Evolutionary conservation across 2,113 vertebrate species (phyloP).

Genomic region (Cyanoderma ruficeps): DNA sequence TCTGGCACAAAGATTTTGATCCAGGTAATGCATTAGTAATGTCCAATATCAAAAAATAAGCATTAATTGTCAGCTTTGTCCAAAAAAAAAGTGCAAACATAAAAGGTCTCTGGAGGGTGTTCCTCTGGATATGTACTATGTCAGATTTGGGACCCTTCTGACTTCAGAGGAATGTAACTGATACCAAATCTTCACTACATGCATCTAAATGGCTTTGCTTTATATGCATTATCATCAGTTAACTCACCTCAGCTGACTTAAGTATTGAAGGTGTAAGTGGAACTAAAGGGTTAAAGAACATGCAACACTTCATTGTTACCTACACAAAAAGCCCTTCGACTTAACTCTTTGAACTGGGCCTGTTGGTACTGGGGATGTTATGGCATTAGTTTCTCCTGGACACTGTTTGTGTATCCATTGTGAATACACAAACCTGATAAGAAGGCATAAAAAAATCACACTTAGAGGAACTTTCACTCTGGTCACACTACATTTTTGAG

Average conservation of each 20-base stretch:
- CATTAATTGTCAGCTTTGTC: background rate
- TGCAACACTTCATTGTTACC: background rate
- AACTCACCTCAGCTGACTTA: background rate
- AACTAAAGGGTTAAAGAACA: background rate
- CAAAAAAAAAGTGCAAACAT: background rate
- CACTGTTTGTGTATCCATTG: background rate
- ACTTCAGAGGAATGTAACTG: background rate
- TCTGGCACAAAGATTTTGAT: background rate
- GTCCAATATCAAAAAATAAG: background rate
- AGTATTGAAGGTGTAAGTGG: background rate
- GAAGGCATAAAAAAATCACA: background rate
- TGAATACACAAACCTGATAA: background rate
- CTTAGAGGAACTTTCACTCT: background rate
- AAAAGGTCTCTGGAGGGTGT: background rate
- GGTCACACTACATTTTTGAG: background rate
- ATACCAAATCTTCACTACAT: background rate
- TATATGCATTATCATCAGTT: background rate
- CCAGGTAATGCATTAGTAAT: background rate
- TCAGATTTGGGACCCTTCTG: background rate
- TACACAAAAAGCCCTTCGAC: background rate
- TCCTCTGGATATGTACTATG: background rate
- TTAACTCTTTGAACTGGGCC: background rate
- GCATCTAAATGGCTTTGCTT: background rate
- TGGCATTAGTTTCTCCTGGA: background rate
- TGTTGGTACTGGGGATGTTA: rapidly evolving